Evolutionary conservation across 1,140 invertebrate species (phyloP).

Genomic region (Drosophila lacteicornis): DNA sequence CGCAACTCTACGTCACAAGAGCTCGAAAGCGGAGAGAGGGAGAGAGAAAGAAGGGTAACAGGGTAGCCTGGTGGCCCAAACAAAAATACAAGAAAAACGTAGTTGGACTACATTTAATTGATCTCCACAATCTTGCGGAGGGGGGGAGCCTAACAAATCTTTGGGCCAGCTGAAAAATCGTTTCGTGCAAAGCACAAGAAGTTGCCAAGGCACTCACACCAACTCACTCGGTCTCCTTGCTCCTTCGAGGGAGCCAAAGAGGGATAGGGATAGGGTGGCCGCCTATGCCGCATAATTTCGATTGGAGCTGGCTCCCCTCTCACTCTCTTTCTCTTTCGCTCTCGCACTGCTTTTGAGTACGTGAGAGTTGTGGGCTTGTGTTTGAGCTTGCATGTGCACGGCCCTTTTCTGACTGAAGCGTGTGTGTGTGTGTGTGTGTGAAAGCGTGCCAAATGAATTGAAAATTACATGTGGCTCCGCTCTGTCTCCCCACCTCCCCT

Average conservation of each 20-base stretch:
- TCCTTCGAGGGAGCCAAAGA: slow-evolving; percentile 12
- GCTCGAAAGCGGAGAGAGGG: background rate
- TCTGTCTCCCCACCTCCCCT: slow-evolving; percentile 30
- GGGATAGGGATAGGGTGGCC: slow-evolving; percentile 22
- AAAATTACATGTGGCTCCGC: slow-evolving; percentile 79
- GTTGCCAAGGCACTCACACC: slow-evolving; percentile 50
- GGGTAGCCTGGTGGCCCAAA: slow-evolving; percentile 19
- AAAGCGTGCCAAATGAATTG: slow-evolving; percentile 80
- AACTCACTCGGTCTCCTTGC: slow-evolving; percentile 6
- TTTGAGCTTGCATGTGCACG: slow-evolving; percentile 55
- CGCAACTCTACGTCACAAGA: slow-evolving; percentile 72
- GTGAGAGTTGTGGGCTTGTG: slow-evolving; percentile 15
- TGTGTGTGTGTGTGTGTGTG: slow-evolving; percentile 33
- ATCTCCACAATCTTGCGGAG: slow-evolving; percentile 12
- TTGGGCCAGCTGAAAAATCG: slow-evolving; percentile 70
- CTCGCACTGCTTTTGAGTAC: slow-evolving; percentile 12
- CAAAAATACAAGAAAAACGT: slow-evolving; percentile 34
- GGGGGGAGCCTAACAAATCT: slow-evolving; percentile 29
- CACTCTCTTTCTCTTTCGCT: slow-evolving; percentile 10
- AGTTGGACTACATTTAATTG: slow-evolving; percentile 48
- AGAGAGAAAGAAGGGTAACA: background rate
- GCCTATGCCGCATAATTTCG: slow-evolving; percentile 67
- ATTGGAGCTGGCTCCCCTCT: slow-evolving; percentile 33
- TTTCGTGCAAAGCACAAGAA: slow-evolving; percentile 78
- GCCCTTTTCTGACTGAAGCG: slow-evolving; percentile 11